Evolutionary conservation across 2,797 vertebrate species (phyloP).

Genomic region (Poecilia gillii): DNA sequence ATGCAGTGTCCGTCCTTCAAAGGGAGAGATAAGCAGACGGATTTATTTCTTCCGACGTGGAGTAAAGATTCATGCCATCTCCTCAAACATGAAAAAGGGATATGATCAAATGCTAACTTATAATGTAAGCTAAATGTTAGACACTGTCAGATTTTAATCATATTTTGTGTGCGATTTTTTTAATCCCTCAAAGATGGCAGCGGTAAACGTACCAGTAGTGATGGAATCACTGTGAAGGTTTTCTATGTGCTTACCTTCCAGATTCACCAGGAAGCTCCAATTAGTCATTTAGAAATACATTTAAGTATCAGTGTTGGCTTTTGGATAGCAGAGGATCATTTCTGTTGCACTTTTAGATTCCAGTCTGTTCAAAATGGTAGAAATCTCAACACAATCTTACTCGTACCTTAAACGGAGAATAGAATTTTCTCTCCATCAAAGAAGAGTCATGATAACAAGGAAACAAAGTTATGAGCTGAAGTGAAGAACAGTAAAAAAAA

Average conservation of each 20-base stretch:
- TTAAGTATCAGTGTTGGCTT: too few relatives aligned
- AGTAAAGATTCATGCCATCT: neutral
- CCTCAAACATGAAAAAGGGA: neutral
- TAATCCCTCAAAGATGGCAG: neutral
- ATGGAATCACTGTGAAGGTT: neutral
- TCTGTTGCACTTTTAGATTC: neutral
- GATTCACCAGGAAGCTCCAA: neutral
- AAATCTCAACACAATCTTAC: neutral
- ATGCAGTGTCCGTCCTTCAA: neutral
- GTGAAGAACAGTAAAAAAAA: neutral
- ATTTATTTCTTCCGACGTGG: neutral
- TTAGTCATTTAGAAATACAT: neutral
- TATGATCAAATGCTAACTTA: slow-evolving; percentile 1
- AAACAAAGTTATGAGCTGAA: neutral
- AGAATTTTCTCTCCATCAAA: slow-evolving; percentile 6
- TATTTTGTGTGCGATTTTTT: neutral
- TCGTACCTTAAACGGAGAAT: neutral
- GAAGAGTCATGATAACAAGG: slow-evolving; percentile 9
- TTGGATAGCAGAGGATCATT: neutral
- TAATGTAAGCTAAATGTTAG: neutral
- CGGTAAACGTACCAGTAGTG: neutral
- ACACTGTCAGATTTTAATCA: neutral
- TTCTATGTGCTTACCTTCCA: neutral
- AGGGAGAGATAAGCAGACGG: neutral
- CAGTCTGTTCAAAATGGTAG: slow-evolving; percentile 3